phyloP scores from a whole-genome alignment of 2,797 vertebrate species.

The Pangasius djambal region DNA sequence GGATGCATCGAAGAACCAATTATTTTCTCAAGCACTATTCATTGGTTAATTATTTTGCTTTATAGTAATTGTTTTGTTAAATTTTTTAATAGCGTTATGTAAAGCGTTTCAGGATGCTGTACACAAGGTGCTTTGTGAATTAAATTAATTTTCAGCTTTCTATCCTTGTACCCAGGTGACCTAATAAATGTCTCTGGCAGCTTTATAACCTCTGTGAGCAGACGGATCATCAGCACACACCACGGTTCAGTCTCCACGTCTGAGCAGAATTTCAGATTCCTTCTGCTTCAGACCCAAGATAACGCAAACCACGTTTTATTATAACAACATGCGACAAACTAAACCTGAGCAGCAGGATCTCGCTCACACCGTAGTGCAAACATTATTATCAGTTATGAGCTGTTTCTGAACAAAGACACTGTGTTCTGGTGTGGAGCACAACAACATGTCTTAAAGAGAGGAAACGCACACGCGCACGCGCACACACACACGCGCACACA shows the following conservation, averaged over 20 bases:
- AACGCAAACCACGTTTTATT: constrained; percentile 69
- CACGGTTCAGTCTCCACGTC: neutral
- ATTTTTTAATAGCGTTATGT: neutral
- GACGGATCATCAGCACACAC: neutral
- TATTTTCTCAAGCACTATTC: neutral
- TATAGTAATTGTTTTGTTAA: neutral
- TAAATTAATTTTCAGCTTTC: neutral
- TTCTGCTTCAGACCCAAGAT: constrained; percentile 29
- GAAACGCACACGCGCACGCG: constrained; percentile 4
- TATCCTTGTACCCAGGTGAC: neutral
- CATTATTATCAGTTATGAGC: constrained; percentile 60
- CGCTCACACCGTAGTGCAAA: constrained; percentile 52
- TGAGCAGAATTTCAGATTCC: neutral
- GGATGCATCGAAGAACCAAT: neutral
- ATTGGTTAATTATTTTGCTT: neutral
- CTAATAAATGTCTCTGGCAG: neutral
- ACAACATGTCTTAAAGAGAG: constrained; percentile 29
- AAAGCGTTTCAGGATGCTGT: neutral
- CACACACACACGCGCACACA: neutral
- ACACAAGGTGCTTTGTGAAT: neutral
- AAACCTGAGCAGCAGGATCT: constrained; percentile 16
- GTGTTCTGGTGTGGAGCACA: constrained; percentile 53
- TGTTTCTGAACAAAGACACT: constrained; percentile 61
- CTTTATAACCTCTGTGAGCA: neutral
- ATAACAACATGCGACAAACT: constrained; percentile 59